These are phyloP conservation scores for Crotalus horridus DNA, from an alignment of 2,113 vertebrate species.

Conservation along the genomic window DNA sequence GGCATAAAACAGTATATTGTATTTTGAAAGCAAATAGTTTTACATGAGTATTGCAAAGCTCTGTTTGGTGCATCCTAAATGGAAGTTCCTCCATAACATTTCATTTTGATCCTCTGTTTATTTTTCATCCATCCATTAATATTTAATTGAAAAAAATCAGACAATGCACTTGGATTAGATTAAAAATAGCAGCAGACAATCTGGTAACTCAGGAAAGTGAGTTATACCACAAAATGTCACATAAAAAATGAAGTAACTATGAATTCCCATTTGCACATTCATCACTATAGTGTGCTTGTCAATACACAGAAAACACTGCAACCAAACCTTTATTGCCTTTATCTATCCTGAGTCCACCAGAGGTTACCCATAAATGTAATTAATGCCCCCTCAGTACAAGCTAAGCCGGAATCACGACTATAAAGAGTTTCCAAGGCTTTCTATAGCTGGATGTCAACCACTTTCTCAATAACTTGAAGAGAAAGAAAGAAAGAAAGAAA, in stretches of 20 bases:
- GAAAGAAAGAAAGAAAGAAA: too few relatives aligned
- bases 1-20: not conserved
- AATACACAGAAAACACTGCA: not conserved
- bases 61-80: not conserved
- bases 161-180: not conserved
- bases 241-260: not conserved
- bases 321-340: not conserved
- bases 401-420: too few relatives aligned
- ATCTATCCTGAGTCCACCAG: too few relatives aligned
- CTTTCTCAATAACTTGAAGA: too few relatives aligned
- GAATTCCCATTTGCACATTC: not conserved
- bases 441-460: too few relatives aligned
- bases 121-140: not conserved
- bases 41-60: not conserved
- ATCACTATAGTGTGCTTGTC: not conserved
- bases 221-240: not conserved
- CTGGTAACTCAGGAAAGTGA: not conserved
- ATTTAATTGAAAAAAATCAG: not conserved
- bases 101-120: not conserved
- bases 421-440: too few relatives aligned
- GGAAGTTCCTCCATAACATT: not conserved
- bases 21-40: not conserved
- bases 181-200: too few relatives aligned
- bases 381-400: too few relatives aligned
- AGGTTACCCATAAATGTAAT: too few relatives aligned